Evolutionary conservation across 2,113 vertebrate genomes (phyloP), one percentile per base, ranked within the genome.

Genomic region (Pygoscelis adeliae): DNA sequence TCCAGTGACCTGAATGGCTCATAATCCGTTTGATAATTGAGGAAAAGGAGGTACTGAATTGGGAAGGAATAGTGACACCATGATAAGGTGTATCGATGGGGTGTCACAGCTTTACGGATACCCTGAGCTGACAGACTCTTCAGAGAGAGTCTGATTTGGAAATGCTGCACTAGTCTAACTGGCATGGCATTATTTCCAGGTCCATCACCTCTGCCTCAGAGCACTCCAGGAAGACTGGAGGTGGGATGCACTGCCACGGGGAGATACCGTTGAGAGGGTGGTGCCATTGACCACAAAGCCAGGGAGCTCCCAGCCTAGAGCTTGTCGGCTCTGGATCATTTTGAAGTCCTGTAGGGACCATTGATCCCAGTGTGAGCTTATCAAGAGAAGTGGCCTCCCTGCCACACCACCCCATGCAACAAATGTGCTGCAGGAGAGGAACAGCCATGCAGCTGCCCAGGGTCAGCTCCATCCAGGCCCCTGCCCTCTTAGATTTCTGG

Each of bases 21-120:
- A 15, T 8, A 14, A 40, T 6, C 62, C 27, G 1, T 55, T 18
- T 32, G 46, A 15, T 47, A 38, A 26, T 5, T 17, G 38, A 76
- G 71, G 65, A 72, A 22, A 61, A 74, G 56, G 19, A 29, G 19
- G 12, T 21, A 25, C 7, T 44, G 55, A 22, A 10, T 2, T 46
- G 23, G 67, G 42, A 32, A 85, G 46, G 30, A 49, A 17, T 2
- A 18, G n/a, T 8, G 40, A 44, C n/a, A n/a, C 16, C 19, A 1
- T 3, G 44, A 26, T 8, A 27, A 80, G 15, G 40, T 3, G 5
- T 2, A 32, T 14, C 0, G 7, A 14, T 11, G 1, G 1, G 15
- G 32, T 38, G 19, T 27, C 36, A 21, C 0, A 0, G 50, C 56
- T 73, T 19, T n/a, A 32, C 0, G 2, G 72, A 8, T 3, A 32